Base-by-base conservation (phyloP, 2,113 vertebrate species). In the Ammodytes dubius region DNA sequence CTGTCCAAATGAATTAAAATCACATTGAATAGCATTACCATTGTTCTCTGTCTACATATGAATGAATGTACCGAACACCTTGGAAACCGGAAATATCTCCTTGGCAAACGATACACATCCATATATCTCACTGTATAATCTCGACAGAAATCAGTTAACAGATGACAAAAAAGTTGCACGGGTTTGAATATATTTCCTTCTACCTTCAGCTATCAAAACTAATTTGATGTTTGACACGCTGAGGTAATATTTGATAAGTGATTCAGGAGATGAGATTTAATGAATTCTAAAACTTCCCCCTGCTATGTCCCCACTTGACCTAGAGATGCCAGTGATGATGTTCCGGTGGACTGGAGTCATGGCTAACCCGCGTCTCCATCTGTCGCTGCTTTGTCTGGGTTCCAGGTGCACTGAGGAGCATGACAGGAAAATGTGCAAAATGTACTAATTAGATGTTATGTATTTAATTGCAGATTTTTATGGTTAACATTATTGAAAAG, bases 241-340 rank as follows among this genome's bases (percentile, higher is more conserved):
- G 43, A 50, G 50, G 52, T 39, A 40, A 68, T 45, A 37, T 65
- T 53, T 70, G 47, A 69, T 46, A 72, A 80, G 64, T 67, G 59
- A 86, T 79, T 65, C 68, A 85, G 60, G 42, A 58, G 59, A 79
- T 80, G 53, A 77, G 14, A 43, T 73, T 72, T 73, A 60, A 90
- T 77, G 54, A 49, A 58, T 74, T 74, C 66, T 39, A 53, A 27
- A 8, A 56, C 39, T 42, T 61, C 7, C 27, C 27, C 27, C 27
- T 27, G 27, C 27, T 27, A 13, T 49, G 17, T 64, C 59, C 40
- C 60, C 61, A 19, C 56, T 43, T 61, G 77, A 82, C 76, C 79
- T 64, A 15, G 61, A 88, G 65, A 64, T 45, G 57, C 63, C 68
- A 74, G 17, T 2, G 35, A 60, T 4, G 15, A 63, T 54, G 6